These are phyloP conservation scores for Micrasema longulum DNA, from an alignment of 1,140 invertebrate genomes.

Conservation along the genomic window DNA sequence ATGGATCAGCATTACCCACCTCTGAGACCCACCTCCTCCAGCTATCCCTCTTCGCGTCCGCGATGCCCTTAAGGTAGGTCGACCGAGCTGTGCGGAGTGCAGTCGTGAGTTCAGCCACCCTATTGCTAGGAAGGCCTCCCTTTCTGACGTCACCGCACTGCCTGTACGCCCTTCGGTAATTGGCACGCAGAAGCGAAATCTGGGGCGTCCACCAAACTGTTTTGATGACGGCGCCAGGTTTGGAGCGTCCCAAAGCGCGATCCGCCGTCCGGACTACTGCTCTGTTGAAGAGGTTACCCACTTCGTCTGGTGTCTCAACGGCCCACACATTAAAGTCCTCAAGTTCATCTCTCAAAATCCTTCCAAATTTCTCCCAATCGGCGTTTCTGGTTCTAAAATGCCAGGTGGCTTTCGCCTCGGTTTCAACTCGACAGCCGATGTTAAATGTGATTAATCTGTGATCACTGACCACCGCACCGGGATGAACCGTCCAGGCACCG, in stretches of 20 bases:
- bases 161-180: neutral
- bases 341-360: neutral
- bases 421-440: too few relatives aligned
- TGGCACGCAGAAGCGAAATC: neutral
- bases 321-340: neutral
- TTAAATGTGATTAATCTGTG: too few relatives aligned
- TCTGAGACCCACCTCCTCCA: neutral
- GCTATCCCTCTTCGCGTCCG: neutral
- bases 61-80: neutral
- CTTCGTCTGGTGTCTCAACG: neutral
- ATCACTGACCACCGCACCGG: too few relatives aligned
- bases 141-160: neutral
- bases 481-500: too few relatives aligned
- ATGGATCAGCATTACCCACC: slow-evolving; percentile 5
- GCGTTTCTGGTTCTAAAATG: too few relatives aligned
- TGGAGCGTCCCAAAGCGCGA: neutral
- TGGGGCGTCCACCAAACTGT: neutral
- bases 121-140: neutral
- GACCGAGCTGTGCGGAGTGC: neutral
- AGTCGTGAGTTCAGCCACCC: neutral
- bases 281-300: neutral
- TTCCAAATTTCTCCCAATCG: neutral
- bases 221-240: neutral
- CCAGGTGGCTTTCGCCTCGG: too few relatives aligned
- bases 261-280: neutral